Evolutionary conservation across 1,140 invertebrate genomes (phyloP).

Genomic region (Chrysopa pallens): DNA sequence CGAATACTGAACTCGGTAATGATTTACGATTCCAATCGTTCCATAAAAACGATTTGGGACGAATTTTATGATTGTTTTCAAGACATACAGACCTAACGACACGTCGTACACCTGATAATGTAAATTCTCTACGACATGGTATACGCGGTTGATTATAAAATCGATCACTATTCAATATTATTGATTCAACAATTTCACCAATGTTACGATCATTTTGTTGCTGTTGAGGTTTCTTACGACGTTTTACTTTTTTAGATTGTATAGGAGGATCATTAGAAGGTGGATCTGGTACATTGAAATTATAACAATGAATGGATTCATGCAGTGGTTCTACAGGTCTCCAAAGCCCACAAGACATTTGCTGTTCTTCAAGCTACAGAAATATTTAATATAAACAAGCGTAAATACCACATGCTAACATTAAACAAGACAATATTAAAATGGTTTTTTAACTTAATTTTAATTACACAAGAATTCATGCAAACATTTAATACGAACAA

Average conservation of each 20-base stretch:
- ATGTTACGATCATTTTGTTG: slow-evolving; percentile 2
- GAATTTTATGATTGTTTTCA: slow-evolving; percentile 3
- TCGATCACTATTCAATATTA: slow-evolving; percentile 19
- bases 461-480: too few relatives aligned
- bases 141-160: slow-evolving; percentile 20
- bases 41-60: slow-evolving; percentile 16
- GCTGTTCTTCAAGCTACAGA: neutral
- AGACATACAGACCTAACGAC: slow-evolving; percentile 6
- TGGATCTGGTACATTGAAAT: neutral
- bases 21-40: slow-evolving; percentile 8
- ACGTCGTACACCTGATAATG: slow-evolving; percentile 20
- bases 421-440: neutral
- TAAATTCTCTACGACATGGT: slow-evolving; percentile 17
- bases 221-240: neutral
- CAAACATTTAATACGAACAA: too few relatives aligned
- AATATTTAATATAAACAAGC: neutral
- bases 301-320: neutral
- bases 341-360: slow-evolving; percentile 5
- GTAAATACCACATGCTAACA: neutral
- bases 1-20: neutral
- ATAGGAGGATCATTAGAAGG: neutral
- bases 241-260: neutral
- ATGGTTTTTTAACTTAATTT: too few relatives aligned
- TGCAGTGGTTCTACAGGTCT: slow-evolving; percentile 4
- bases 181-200: slow-evolving; percentile 15